Evolutionary conservation across 2,888 invertebrate genomes (phyloP), one percentile per base, ranked within the genome.

Genomic region (Nephrocerus scutellatus): DNA sequence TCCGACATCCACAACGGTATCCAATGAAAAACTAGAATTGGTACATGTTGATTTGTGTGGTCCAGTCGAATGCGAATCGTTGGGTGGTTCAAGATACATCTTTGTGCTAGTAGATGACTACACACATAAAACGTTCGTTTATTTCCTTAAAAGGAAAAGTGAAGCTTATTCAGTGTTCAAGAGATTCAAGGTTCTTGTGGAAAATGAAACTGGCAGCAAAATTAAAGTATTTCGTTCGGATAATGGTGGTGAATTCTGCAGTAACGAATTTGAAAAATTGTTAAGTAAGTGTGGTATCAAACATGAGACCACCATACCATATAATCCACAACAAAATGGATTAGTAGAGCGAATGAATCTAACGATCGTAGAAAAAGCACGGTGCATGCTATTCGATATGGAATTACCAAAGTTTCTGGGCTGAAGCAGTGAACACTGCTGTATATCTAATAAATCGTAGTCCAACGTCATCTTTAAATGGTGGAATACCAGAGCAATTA

Each of bases 401-500:
- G 18, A 21, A 15, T 10, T 36, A 30, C 15, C 46, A 49, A 19
- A 44, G 35, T 6, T 46, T 53, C 32, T 59, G 61, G 60, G 60
- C 59, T 14, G 60, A 66, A 45, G 63, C 59, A 10, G 37, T 49
- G 10, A 26, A 25, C 7, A 41, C 36, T 5, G 36, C 41, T 14
- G 19, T 20, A 10, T 36, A 41, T 31, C n/a, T 36, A n/a, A 26
- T 24, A 19, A 36, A 41, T 28, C 30, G 31, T 25, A 14, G 22
- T 6, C 18, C 23, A 3, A 13, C 31, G 9, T 9, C 14, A 14
- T 14, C 14, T n/a, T 23, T 31, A 25, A 34, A 46, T 4, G n/a
- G 39, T 13, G 46, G 46, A 44, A 60, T 61, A 2, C 60, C 67
- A 3, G 51, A 52, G 34, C 62, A 66, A 43, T n/a, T 54, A 6